A percentile compares a stretch with the other conserved stretches of the same genome.
These are phyloP conservation scores for Chrysemys picta DNA, from an alignment of 2,113 vertebrate species.

Conservation along the genomic window DNA sequence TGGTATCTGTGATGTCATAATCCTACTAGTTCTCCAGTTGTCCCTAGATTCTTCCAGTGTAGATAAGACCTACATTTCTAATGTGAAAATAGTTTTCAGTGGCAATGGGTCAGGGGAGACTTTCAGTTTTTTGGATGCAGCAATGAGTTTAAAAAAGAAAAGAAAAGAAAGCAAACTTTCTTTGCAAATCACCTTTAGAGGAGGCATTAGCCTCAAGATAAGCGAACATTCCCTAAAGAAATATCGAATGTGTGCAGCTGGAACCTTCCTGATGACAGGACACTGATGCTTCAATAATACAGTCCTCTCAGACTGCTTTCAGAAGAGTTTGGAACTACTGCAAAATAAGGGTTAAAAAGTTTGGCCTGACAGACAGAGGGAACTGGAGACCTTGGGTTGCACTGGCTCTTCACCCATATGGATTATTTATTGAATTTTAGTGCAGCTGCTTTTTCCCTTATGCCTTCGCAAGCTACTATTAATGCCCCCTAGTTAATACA, in stretches of 20 bases:
- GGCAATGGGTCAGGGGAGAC: rapidly evolving
- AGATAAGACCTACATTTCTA: neutral
- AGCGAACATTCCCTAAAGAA: neutral
- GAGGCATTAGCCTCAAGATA: neutral
- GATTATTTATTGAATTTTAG: conserved; percentile 16
- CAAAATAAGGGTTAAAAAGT: neutral
- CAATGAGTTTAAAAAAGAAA: neutral
- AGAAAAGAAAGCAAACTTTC: neutral
- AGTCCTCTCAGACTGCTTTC: neutral
- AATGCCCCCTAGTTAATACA: conserved; percentile 25
- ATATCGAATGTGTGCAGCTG: neutral
- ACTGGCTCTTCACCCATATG: neutral
- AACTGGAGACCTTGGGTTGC: neutral
- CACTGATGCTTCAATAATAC: neutral
- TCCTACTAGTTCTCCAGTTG: neutral
- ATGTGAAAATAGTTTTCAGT: neutral
- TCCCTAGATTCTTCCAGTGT: neutral
- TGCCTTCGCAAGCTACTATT: conserved; percentile 1
- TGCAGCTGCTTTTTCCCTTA: neutral
- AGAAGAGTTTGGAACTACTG: neutral
- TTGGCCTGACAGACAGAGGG: neutral
- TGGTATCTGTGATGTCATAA: neutral
- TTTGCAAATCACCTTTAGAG: neutral
- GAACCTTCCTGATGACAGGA: neutral
- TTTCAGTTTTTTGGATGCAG: neutral